These are phyloP conservation scores for Tachypleus tridentatus DNA, from an alignment of 1,140 invertebrate genomes.

Conservation along the genomic window DNA sequence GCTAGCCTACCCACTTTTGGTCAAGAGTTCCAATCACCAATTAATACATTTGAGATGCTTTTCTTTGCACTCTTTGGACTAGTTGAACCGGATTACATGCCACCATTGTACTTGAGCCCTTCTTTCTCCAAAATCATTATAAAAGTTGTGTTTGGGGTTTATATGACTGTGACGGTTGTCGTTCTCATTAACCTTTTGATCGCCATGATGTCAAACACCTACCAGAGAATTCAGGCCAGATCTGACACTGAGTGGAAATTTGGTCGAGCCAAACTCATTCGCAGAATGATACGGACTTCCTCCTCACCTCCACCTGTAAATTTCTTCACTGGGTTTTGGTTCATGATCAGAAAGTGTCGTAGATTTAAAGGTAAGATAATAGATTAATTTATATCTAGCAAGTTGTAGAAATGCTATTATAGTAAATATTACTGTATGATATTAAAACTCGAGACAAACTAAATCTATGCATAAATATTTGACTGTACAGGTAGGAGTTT, in stretches of 20 bases:
- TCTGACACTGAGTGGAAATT: constrained; percentile 99
- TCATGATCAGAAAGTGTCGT: too few species aligned
- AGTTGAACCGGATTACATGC: constrained; percentile 63
- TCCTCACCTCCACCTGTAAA: constrained; percentile 95
- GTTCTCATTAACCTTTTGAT: constrained; percentile 97
- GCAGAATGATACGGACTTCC: constrained; percentile 96
- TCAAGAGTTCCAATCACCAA: constrained; percentile 64
- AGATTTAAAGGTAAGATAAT: too few species aligned
- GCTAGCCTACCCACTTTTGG: constrained; percentile 9
- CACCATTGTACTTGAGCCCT: constrained; percentile 40
- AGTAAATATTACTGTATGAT: too few species aligned
- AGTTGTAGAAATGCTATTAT: too few species aligned
- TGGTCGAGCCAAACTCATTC: constrained; percentile 92
- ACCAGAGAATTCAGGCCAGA: constrained; percentile 94
- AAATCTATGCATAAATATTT: too few species aligned
- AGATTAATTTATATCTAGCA: too few species aligned
- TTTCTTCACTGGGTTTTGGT: constrained; percentile 44
- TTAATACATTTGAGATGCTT: constrained; percentile 87
- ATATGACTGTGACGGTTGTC: constrained; percentile 94
- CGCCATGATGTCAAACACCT: constrained; percentile 99
- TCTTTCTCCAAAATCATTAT: constrained; percentile 40
- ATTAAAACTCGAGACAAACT: too few species aligned
- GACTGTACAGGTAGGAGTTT: too few species aligned
- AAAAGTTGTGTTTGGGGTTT: constrained; percentile 73
- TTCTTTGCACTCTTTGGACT: constrained; percentile 97